phyloP scores from a whole-genome alignment of 2,113 vertebrate species.

The Numenius arquata region DNA sequence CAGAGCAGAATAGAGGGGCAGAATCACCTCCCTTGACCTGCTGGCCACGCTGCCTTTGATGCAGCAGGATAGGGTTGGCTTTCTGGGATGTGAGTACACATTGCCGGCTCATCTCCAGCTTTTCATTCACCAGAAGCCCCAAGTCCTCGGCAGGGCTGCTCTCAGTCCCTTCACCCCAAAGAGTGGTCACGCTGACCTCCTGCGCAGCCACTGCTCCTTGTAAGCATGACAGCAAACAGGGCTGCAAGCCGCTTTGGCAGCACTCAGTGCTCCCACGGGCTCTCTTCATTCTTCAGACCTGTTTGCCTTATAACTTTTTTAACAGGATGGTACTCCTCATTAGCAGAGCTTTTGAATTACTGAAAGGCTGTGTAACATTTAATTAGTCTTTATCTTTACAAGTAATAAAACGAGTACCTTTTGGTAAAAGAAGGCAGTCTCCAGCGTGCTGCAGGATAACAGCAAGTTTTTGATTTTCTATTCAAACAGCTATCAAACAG shows the following conservation, averaged over 20 bases:
- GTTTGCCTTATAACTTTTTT: background rate
- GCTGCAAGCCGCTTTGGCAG: too few relatives aligned
- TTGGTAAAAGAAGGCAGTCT: conserved; percentile 55
- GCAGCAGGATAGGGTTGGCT: background rate
- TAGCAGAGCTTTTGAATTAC: conserved; percentile 52
- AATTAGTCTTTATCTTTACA: conserved; percentile 74
- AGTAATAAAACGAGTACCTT: conserved; percentile 60
- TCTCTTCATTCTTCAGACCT: background rate
- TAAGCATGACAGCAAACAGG: too few relatives aligned
- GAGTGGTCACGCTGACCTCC: background rate
- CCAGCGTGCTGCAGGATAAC: background rate
- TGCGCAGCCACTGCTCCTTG: rapidly evolving
- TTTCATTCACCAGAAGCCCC: background rate
- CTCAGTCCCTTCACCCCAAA: background rate
- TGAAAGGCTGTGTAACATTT: conserved; percentile 65
- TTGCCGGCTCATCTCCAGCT: background rate
- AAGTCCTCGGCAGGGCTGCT: background rate
- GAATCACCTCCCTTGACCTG: background rate
- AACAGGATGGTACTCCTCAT: conserved; percentile 17
- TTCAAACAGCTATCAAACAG: conserved; percentile 69
- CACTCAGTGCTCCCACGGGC: background rate
- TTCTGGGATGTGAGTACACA: background rate
- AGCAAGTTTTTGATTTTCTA: conserved; percentile 56
- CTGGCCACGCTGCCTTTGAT: background rate
- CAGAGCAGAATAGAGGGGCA: background rate